phyloP scores from a whole-genome alignment of 2,888 invertebrate species.

The Heterodera filipjevi region DNA sequence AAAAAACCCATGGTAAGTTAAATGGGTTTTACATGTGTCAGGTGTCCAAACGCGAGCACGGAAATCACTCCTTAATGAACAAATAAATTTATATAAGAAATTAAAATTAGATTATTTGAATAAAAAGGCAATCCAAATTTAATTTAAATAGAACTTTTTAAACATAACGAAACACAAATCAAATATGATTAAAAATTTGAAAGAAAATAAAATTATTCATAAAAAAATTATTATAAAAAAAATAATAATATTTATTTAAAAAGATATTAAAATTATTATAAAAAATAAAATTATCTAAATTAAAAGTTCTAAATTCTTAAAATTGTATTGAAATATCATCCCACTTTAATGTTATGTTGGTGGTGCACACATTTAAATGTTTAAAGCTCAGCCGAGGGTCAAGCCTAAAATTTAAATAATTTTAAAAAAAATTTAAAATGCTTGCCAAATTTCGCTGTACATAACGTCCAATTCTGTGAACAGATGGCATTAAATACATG shows the following conservation, averaged over 20 bases:
- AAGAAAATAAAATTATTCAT: background rate
- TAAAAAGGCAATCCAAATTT: no score
- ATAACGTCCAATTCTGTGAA: constrained; percentile 57
- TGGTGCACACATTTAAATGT: constrained; percentile 63
- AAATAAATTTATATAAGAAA: background rate
- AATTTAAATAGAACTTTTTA: no score
- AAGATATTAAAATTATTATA: no score
- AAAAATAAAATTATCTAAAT: no score
- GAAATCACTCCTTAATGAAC: constrained; percentile 50
- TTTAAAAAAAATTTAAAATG: background rate
- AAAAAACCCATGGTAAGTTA: no score
- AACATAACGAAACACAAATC: no score
- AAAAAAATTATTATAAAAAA: background rate
- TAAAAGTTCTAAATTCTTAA: background rate
- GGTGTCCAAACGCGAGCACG: constrained; percentile 64
- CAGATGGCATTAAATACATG: no score
- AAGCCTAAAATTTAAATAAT: constrained; percentile 41
- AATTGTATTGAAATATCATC: background rate
- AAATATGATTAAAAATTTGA: background rate
- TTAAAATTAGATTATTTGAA: background rate
- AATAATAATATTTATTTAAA: no score
- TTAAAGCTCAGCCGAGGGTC: constrained; percentile 63
- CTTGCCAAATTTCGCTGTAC: constrained; percentile 62
- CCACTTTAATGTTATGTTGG: constrained; percentile 64
- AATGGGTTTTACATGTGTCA: constrained; percentile 55